Percentiles rank a stretch among this genome's conserved stretches.
These are phyloP conservation scores for Asobara japonica DNA, from an alignment of 1,140 invertebrate genomes.

Conservation along the genomic window DNA sequence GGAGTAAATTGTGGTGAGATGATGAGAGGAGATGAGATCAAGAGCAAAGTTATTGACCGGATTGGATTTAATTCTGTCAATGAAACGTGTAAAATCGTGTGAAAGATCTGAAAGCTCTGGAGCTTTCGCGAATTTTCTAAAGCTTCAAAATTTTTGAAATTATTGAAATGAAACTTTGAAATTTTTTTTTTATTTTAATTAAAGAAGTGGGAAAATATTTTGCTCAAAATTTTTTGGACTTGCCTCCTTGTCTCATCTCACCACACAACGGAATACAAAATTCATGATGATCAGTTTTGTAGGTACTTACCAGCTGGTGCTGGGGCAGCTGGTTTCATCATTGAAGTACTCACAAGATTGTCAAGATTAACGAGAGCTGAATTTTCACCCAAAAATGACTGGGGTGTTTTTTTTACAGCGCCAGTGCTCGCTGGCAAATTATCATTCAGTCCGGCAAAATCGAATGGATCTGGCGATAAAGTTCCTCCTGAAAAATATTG, in stretches of 20 bases:
- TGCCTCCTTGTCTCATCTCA: neutral
- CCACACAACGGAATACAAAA: neutral
- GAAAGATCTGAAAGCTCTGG: no score
- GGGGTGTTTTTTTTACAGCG: slow-evolving; percentile 84
- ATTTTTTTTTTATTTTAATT: no score
- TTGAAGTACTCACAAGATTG: slow-evolving; percentile 83
- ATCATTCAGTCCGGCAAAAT: slow-evolving; percentile 72
- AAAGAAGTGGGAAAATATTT: no score
- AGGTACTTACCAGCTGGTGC: slow-evolving; percentile 55
- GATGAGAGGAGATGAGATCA: neutral
- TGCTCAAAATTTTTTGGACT: neutral
- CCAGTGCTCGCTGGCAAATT: slow-evolving; percentile 65
- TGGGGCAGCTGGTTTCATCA: slow-evolving; percentile 58
- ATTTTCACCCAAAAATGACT: slow-evolving; percentile 94
- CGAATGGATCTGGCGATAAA: slow-evolving; percentile 75
- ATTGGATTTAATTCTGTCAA: no score
- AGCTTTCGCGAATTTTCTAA: no score
- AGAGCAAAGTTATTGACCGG: no score
- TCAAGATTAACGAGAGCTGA: slow-evolving; percentile 94
- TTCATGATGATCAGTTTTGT: slow-evolving; percentile 4
- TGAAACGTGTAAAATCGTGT: no score
- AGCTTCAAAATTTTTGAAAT: no score
- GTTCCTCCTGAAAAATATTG: slow-evolving; percentile 53
- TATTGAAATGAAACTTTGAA: no score
- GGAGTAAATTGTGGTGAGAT: no score